These are phyloP conservation scores for Pristionchus japonicus DNA, from an alignment of 2,888 invertebrate genomes.

Conservation along the genomic window DNA sequence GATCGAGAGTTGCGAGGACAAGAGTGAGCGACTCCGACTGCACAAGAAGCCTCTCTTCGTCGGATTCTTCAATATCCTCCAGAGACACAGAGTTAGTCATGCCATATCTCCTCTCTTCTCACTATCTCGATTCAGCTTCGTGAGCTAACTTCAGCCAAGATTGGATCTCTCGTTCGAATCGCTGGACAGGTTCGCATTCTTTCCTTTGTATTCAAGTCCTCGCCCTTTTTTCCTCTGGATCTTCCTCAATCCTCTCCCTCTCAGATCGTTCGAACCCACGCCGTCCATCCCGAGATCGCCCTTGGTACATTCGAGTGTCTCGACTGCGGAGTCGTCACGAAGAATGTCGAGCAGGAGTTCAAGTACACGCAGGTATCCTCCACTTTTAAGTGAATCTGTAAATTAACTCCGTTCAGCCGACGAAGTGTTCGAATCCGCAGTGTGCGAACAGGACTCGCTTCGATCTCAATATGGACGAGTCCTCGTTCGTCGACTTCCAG, in stretches of 20 bases:
- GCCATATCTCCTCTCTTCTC: slow-evolving; percentile 94
- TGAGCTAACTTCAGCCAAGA: slow-evolving; percentile 91
- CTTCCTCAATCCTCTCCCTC: slow-evolving; percentile 79
- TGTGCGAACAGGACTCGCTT: slow-evolving; percentile 93
- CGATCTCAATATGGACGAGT: slow-evolving; percentile 91
- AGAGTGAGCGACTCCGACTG: not conserved
- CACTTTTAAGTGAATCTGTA: not conserved
- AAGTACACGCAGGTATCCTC: slow-evolving; percentile 83
- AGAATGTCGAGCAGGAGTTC: slow-evolving; percentile 97
- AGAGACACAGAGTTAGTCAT: slow-evolving; percentile 75
- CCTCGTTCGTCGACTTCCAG: slow-evolving; percentile 96
- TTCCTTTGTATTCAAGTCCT: not conserved
- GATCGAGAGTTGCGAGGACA: slow-evolving; percentile 32
- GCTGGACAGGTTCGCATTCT: slow-evolving; percentile 85
- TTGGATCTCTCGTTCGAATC: slow-evolving; percentile 92
- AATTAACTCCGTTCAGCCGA: slow-evolving; percentile 82
- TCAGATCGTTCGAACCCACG: slow-evolving; percentile 92
- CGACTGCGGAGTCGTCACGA: slow-evolving; percentile 94
- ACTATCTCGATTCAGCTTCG: slow-evolving; percentile 86
- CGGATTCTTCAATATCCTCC: slow-evolving; percentile 81
- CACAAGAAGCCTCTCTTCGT: slow-evolving; percentile 82
- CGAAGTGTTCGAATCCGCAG: slow-evolving; percentile 95
- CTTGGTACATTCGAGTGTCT: slow-evolving; percentile 89
- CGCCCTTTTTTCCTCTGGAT: not conserved
- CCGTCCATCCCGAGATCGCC: slow-evolving; percentile 96